These are phyloP conservation scores for Hypena proboscidalis DNA, from an alignment of 2,888 invertebrate genomes.

Conservation along the genomic window DNA sequence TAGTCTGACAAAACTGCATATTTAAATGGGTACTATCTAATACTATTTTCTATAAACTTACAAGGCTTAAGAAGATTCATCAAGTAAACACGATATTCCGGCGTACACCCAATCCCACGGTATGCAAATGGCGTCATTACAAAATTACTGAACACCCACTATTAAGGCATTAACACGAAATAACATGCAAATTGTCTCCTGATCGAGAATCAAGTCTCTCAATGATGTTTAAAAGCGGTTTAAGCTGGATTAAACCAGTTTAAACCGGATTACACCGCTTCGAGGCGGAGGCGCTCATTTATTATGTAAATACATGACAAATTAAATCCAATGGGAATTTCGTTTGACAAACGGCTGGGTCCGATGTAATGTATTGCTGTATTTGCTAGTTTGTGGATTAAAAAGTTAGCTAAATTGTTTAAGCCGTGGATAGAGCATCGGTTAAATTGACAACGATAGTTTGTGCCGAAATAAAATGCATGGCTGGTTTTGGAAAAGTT, in stretches of 20 bases:
- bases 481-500: too few species aligned
- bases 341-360: constrained; percentile 77
- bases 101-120: constrained; percentile 18
- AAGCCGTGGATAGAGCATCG: constrained; percentile 1
- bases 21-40: too few species aligned
- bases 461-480: too few species aligned
- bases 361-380: constrained; percentile 58
- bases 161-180: constrained; percentile 73
- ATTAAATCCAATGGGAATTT: constrained; percentile 83
- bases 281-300: constrained; percentile 81
- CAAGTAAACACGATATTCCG: too few species aligned
- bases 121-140: constrained; percentile 57
- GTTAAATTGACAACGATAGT: background rate
- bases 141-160: constrained; percentile 68
- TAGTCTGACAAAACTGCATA: too few species aligned
- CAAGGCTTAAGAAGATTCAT: too few species aligned
- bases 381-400: constrained; percentile 51
- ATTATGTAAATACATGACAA: constrained; percentile 85
- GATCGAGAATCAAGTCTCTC: constrained; percentile 83
- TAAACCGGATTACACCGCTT: constrained; percentile 66
- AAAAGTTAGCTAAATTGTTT: constrained; percentile 25
- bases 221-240: constrained; percentile 81
- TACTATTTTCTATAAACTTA: too few species aligned
- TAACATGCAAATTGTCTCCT: constrained; percentile 79
- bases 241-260: constrained; percentile 73